These are phyloP conservation scores for Crax fasciolata DNA, from an alignment of 2,797 vertebrate genomes.

Conservation along the genomic window DNA sequence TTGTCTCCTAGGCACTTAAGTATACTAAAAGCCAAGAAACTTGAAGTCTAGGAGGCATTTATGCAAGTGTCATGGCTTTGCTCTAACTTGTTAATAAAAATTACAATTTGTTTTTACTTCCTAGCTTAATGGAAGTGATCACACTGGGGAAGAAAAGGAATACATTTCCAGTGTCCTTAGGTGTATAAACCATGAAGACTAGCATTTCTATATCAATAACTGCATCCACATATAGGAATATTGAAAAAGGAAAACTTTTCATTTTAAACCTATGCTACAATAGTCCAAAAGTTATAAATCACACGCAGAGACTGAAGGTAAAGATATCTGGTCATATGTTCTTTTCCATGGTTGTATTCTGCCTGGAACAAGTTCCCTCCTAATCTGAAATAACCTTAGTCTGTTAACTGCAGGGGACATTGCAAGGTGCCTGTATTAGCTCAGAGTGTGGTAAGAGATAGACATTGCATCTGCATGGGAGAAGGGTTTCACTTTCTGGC, in stretches of 20 bases:
- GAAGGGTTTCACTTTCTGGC: not conserved
- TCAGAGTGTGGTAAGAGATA: not conserved
- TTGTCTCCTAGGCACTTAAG: not conserved
- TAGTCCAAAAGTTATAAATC: not conserved
- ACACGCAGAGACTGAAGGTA: not conserved
- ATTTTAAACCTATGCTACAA: not conserved
- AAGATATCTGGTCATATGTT: not conserved
- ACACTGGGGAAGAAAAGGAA: fast-evolving
- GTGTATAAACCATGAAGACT: not conserved
- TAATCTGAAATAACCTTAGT: not conserved
- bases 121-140: not conserved
- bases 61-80: not conserved
- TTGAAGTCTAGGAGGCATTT: not conserved
- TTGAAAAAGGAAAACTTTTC: not conserved
- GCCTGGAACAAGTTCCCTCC: not conserved
- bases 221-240: not conserved
- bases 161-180: not conserved
- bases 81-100: not conserved
- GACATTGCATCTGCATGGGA: not conserved
- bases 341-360: not conserved
- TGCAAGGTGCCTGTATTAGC: not conserved
- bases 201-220: not conserved
- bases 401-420: not conserved
- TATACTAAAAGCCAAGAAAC: not conserved
- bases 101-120: not conserved